phyloP scores from a whole-genome alignment of 2,888 invertebrate species.

The Standfussiana lucernea region DNA sequence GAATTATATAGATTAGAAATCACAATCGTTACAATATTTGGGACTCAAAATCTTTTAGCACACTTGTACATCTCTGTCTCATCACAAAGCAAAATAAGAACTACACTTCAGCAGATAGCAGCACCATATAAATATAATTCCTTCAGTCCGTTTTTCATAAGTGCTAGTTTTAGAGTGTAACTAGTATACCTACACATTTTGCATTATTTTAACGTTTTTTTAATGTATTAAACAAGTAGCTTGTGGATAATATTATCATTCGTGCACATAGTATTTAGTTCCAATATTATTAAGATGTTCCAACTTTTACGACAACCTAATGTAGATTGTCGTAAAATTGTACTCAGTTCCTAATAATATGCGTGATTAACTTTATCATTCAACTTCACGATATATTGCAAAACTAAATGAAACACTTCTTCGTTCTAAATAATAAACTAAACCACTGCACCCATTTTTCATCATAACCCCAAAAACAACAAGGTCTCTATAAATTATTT shows the following conservation, averaged over 20 bases:
- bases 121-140: background rate
- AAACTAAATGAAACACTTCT: conserved; percentile 5
- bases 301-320: background rate
- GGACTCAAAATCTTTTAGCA: background rate
- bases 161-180: background rate
- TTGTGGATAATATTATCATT: background rate
- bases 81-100: conserved; percentile 17
- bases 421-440: conserved; percentile 13
- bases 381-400: background rate
- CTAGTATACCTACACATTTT: background rate
- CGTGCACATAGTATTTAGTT: background rate
- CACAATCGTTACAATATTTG: background rate
- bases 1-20: background rate
- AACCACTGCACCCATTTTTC: conserved; percentile 33
- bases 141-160: background rate
- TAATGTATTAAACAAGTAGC: background rate
- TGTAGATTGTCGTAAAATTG: background rate
- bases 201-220: background rate
- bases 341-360: background rate
- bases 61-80: background rate
- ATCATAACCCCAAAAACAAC: conserved; percentile 38
- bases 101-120: conserved; percentile 7
- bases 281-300: background rate
- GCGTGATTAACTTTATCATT: background rate
- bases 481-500: conserved; percentile 55